These are phyloP conservation scores for Acronicta aceris DNA, from an alignment of 2,888 invertebrate genomes.

Conservation along the genomic window DNA sequence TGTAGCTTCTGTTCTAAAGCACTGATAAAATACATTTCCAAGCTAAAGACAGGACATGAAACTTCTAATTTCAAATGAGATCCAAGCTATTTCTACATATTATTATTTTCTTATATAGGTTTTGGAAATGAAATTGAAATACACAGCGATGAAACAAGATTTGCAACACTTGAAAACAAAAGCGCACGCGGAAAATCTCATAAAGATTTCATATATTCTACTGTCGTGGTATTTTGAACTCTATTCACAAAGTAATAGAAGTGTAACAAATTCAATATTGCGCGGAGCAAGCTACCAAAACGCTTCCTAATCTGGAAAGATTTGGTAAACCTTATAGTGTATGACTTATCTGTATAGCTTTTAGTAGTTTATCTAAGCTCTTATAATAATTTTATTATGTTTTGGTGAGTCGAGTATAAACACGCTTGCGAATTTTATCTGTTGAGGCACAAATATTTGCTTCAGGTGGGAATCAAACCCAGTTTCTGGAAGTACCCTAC, in stretches of 20 bases:
- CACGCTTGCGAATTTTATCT: no score
- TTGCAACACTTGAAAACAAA: slow-evolving; percentile 51
- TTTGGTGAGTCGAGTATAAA: no score
- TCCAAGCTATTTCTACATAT: neutral
- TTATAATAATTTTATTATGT: slow-evolving; percentile 9
- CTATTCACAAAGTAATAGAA: slow-evolving; percentile 4
- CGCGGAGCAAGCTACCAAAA: slow-evolving; percentile 19
- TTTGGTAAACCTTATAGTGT: slow-evolving; percentile 21
- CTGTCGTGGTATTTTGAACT: slow-evolving; percentile 11
- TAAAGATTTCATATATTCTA: slow-evolving; percentile 38
- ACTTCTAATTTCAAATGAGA: no score
- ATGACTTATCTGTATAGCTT: slow-evolving; percentile 33
- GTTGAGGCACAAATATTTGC: no score
- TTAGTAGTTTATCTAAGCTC: slow-evolving; percentile 8
- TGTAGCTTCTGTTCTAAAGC: no score
- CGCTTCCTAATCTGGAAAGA: slow-evolving; percentile 32
- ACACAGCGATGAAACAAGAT: slow-evolving; percentile 40
- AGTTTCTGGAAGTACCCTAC: no score
- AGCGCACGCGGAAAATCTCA: slow-evolving; percentile 39
- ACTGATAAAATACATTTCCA: no score
- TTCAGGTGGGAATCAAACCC: neutral
- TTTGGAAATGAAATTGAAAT: slow-evolving; percentile 44
- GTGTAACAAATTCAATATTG: slow-evolving; percentile 16
- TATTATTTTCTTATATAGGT: slow-evolving; percentile 27
- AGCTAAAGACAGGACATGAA: no score